Base-by-base conservation (phyloP, 92 coral and sea anemone genomes). In the Palythoa grandis region DNA sequence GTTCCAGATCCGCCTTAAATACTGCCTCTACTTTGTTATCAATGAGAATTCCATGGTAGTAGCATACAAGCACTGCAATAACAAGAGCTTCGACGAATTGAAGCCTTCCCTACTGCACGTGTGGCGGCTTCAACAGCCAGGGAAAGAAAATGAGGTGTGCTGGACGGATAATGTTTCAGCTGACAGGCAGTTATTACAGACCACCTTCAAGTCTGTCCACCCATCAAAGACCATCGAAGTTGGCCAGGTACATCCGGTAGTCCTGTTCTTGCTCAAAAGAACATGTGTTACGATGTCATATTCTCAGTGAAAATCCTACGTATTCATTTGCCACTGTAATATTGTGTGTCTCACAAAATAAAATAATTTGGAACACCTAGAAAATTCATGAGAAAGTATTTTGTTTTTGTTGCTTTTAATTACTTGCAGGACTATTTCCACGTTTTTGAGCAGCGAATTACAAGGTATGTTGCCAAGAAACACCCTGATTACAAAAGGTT, bases 391-490 rank as follows among this genome's bases (percentile, higher is more conserved):
- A 70, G 7, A 5, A 37, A 13, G 11, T 11, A 1, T 10, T 24
- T 70, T 70, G n/a, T 14, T 67, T 19, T 67, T 15, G 11, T n/a
- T 19, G 11, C 24, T 23, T 67, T 14, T 1, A 10, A 15, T 67
- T 67, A 15, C 72, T 14, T 67, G n/a, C 61, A 50, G 40, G 78
- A 50, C 35, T 74, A 39, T 29, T 74, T 74, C 14, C 78, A 74
- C 52, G 78, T 50, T 11, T 43, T n/a, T 47, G 78, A 74, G 23
- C 78, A 74, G 8, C 78, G 78, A 35, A 74, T 74, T 11, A 12
- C 23, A 19, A 50, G 78, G 11, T 39, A 74, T 12, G 58, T 23
- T 3, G 54, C 78, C 5, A 74, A 74, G 78, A 74, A 48, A n/a
- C 78, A 74, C 19, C 78, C 47, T 3, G 78, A 74, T 3, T n/a